Base-by-base conservation (phyloP, 2,113 vertebrate species). In the Malurus melanocephalus region DNA sequence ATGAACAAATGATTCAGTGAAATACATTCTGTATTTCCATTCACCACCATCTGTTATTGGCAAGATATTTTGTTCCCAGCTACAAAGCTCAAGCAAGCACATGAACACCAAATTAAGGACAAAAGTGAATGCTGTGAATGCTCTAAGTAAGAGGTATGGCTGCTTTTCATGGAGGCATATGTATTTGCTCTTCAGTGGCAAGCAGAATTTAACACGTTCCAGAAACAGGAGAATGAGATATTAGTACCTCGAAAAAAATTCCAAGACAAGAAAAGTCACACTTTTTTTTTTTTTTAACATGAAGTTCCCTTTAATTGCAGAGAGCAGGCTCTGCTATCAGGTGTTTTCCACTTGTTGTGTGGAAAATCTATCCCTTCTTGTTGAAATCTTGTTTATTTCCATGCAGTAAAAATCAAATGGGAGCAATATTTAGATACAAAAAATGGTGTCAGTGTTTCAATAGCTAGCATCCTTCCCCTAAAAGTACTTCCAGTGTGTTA, bases 11-110 rank as follows among this genome's bases (percentile, higher is more conserved):
- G 69, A 90, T 87, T 94, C 86, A 52, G 30, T 84, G 82, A 93
- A 88, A 85, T 74, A 67, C 32, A 72, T 87, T 62, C 62, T 43
- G 26, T 92, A 80, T 86, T 90, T 95, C 89, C 56, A 74, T 90
- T 94, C 76, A 92, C 62, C 14, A 35, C 91, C 93, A 95, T 95
- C 92, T 96, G 96, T 92, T 88, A 80, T 66, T 93, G 89, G 84
- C 89, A 94, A 87, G 81, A 89, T 57, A 65, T 16, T 69, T 90
- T 84, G 67, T 92, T 85, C 85, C 49, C 28, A 88, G 53, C 57
- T 78, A 91, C 38, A 60, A 92, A 85, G 66, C 68, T 80, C 1
- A 0, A 93, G 38, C 38, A 93, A 80, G 24, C 51, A 48, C 49
- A 80, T 77, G 77, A 87, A 48, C 35, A 62, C 19, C 21, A 85